Evolutionary conservation across 1,140 invertebrate genomes (phyloP), one percentile per base, ranked within the genome.

Genomic region (Ostrea denselamellosa): DNA sequence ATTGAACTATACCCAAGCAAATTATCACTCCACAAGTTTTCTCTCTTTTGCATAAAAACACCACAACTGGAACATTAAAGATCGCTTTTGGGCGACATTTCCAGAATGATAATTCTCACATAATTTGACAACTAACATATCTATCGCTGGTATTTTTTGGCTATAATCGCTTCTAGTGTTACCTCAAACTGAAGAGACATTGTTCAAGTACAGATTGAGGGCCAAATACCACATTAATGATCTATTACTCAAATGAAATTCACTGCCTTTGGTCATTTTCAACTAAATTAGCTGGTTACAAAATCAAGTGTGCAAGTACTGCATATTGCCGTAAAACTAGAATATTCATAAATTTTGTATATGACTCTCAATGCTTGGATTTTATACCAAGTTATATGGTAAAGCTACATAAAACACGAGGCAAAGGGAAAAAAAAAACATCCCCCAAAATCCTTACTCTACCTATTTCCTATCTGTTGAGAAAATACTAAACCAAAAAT

Each of bases 91-190:
- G 68, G 68, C 25, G 68, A 77, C 68, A 77, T 77, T 77, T 77
- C 12, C 25, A 77, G 68, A 28, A 25, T 77, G 68, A 25, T 77
- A 77, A 77, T 77, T 77, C 12, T 25, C 25, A 9, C 28, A 77
- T 77, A 77, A 77, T 77, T 77, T 77, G 68, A 77, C 68, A 77
- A 77, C 25, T 77, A 77, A 77, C 68, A 25, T 28, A 77, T 77
- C 68, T 77, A 22, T 77, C 22, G 28, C 68, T 28, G 68, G 68
- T 77, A 77, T 77, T 77, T 77, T 77, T 77, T 25, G 22, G 25
- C 68, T 17, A 25, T 77, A 77, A 77, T 77, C 22, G 28, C 68
- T 28, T 77, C 22, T 25, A 77, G 68, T 77, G 68, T 34, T 28
- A 77, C 68, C 68, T 77, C 68, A 25, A 34, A 77, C 68, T 14